Percentiles rank a stretch among this genome's conserved stretches.
Evolutionary conservation across 2,888 invertebrate species (phyloP).

Genomic region (Pterobdella sp.): DNA sequence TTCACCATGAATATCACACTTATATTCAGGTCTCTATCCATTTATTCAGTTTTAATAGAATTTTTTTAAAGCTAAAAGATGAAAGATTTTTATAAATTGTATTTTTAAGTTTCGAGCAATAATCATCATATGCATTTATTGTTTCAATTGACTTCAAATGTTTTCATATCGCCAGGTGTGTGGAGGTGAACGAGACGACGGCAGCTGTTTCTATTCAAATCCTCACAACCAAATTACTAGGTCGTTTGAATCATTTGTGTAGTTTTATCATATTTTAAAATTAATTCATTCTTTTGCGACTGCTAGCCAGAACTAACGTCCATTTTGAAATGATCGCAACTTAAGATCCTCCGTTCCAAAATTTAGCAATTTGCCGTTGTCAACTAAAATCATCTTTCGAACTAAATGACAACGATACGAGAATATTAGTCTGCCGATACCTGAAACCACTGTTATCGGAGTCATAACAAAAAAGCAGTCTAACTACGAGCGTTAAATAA

Average conservation of each 20-base stretch:
- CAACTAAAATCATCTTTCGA: too few species aligned
- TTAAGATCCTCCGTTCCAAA: too few species aligned
- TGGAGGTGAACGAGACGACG: conserved; percentile 3
- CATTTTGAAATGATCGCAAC: too few species aligned
- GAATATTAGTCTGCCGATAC: background rate
- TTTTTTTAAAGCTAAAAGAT: background rate
- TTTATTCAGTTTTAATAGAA: background rate
- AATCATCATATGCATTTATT: too few species aligned
- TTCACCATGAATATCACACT: conserved; percentile 34
- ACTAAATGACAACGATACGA: background rate
- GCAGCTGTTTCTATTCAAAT: conserved; percentile 10
- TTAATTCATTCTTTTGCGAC: background rate
- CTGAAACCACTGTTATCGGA: background rate
- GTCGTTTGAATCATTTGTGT: background rate
- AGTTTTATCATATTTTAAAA: background rate
- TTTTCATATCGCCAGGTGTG: conserved; percentile 8
- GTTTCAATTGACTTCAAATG: too few species aligned
- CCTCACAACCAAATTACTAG: conserved; percentile 6
- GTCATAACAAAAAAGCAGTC: too few species aligned
- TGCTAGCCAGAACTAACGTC: too few species aligned
- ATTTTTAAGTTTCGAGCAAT: too few species aligned
- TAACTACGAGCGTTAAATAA: too few species aligned
- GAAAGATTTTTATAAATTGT: background rate
- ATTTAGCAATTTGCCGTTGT: too few species aligned
- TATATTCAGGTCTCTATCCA: conserved; percentile 31